Conservation (phyloP, 2,113 vertebrate genomes). For the Plestiodon gilberti region DNA sequence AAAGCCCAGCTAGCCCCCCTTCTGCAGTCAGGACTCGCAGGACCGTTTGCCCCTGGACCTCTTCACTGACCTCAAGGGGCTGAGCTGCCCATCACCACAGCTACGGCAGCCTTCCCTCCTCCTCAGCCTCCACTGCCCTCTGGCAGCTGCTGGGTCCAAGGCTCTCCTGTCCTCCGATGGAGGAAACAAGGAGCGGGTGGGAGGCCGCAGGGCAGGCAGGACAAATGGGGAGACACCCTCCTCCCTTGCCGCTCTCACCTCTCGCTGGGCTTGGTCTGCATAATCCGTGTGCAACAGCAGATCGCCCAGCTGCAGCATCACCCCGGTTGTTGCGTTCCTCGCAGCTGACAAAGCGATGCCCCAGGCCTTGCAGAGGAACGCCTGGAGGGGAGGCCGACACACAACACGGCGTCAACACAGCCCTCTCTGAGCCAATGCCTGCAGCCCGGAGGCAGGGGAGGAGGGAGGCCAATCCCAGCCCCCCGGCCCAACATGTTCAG, state of each 20-base stretch:
- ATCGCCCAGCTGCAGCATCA: neutral
- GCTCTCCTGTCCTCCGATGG: neutral
- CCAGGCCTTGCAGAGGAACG: constrained; percentile 22
- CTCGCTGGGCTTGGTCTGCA: neutral
- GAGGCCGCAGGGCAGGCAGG: neutral
- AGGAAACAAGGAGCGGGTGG: neutral
- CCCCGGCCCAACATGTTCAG: no score
- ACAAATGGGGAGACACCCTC: neutral
- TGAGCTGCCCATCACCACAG: no score
- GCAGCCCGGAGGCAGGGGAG: no score
- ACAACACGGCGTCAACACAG: no score
- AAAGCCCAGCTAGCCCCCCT: no score
- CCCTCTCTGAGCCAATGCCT: no score
- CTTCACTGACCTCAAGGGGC: no score
- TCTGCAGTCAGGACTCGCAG: no score
- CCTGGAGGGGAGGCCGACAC: neutral
- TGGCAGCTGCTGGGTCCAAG: neutral
- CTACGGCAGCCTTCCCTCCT: neutral
- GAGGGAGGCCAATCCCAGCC: no score
- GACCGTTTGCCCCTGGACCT: no score
- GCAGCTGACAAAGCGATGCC: neutral
- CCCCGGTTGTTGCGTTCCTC: neutral
- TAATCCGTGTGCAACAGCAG: neutral
- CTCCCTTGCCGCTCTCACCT: neutral
- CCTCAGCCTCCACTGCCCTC: neutral